Evolutionary conservation across 2,888 invertebrate species (phyloP), one percentile per base, ranked within the genome.

Genomic region (Noctua comes): DNA sequence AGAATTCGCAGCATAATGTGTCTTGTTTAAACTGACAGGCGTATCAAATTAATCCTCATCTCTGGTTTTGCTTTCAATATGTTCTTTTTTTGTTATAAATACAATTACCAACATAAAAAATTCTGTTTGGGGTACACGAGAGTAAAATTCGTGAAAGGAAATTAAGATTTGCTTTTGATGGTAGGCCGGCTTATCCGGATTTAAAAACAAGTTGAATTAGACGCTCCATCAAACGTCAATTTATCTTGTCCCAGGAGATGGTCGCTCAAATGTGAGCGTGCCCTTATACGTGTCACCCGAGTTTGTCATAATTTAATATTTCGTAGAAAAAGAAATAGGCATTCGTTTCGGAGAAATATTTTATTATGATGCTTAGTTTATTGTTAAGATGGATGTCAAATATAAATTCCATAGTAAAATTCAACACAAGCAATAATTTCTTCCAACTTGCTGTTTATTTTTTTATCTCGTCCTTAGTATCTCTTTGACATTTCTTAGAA

Each of bases 121-220:
- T 66, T 66, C 70, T 77, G 59, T 74, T 79, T 76, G 27, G 31
- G 51, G 18, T 66, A 73, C 46, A 77, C 40, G 59, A 68, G 59
- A 46, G 16, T 69, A 24, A 66, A 81, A 66, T 69, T 59, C 77
- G 18, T 66, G 13, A 40, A 77, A 75, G 64, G 27, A 82, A 84
- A 85, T 88, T 72, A 80, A 78, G 57, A 80, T 79, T 80, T 57
- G 54, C 71, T 68, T 77, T 73, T 73, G 79, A 78, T 64, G 70
- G 46, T 64, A 78, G 65, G 72, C 46, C 64, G 54, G 72, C 48
- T 82, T 74, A 86, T 79, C 77, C 82, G 76, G 80, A 80, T 82
- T 86, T 80, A 71, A 78, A 82, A 88, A 68, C 76, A 82, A 79
- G 72, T 86, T 76, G 68, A 74, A 77, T 70, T 36, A 69, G 68